Evolutionary conservation across 2,797 vertebrate genomes (phyloP), one percentile per base, ranked within the genome.

Genomic region (Choloepus didactylus): DNA sequence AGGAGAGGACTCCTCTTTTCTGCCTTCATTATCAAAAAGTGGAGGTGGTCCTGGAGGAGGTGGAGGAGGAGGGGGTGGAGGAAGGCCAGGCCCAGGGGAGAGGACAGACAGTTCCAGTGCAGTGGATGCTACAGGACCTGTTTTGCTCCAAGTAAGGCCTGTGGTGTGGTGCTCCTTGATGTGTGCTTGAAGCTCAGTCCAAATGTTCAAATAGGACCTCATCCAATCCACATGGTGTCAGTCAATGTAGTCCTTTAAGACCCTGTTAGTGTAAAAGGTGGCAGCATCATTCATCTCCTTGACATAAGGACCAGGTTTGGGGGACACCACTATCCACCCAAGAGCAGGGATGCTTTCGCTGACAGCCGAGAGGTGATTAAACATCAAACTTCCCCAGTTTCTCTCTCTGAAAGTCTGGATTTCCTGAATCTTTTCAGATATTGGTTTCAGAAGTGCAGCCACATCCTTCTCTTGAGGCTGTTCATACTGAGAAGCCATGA

Each of bases 131-230:
- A 95, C 92, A 91, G 99, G 98, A 98, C 99, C 97, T 35, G 96
- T 99, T 97, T 99, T 99, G 98, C 98, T 99, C 99, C 99, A 99
- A 83, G 98, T 98, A 91, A 99, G 99, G 91, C 99, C 99, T 19
- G 99, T 99, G 75, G 98, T 99, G 97, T 99, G 99, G 97, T 99
- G 98, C 79, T 99, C 99, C 97, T 99, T 99, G 98, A 99, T 99
- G 95, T 99, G 99, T 35, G 98, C 97, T 98, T 99, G 99, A 97
- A 99, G 98, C 79, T 99, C 99, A 25, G 98, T 99, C 99, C 99
- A 99, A 98, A 99, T 99, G 59, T 98, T 99, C 97, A 99, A 98
- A 93, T 99, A 99, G 0, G 99, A 99, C 89, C 98, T 99, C 90
- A 99, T 99, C 99, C 99, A 99, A 94, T 99, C 99, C 90, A 99